Percentiles rank a stretch among this genome's conserved stretches.
Evolutionary conservation across 92 coral and sea anemone genomes (phyloP).

Genomic region (Hydrozoanthus gracilis): DNA sequence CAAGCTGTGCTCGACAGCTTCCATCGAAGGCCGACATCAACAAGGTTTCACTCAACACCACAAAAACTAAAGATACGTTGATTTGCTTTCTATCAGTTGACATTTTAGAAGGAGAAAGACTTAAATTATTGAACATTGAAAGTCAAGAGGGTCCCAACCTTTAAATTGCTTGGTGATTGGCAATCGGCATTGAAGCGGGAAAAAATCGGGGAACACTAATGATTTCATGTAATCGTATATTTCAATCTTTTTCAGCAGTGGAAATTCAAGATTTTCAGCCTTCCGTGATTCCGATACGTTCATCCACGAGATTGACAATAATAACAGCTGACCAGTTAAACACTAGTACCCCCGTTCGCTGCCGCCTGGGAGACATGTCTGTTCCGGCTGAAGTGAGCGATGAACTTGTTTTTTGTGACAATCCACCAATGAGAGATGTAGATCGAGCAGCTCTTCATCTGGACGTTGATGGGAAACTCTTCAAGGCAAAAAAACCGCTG

Average conservation of each 20-base stretch:
- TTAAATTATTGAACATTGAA: no score
- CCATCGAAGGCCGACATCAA: not conserved
- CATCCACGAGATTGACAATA: slow-evolving; percentile 58
- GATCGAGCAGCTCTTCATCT: slow-evolving; percentile 60
- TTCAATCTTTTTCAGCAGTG: slow-evolving; percentile 9
- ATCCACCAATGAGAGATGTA: slow-evolving; percentile 63
- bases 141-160: no score
- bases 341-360: slow-evolving; percentile 56
- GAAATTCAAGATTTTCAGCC: slow-evolving; percentile 62
- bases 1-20: not conserved
- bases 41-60: not conserved
- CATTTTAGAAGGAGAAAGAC: no score
- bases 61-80: not conserved
- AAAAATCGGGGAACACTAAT: no score
- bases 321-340: slow-evolving; percentile 62
- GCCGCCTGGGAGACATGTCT: slow-evolving; percentile 70
- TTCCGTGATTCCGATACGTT: slow-evolving; percentile 60
- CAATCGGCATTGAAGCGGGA: no score
- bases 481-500: slow-evolving; percentile 68
- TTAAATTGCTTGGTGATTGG: no score
- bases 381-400: slow-evolving; percentile 59
- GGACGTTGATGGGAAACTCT: slow-evolving; percentile 66
- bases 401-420: slow-evolving; percentile 63
- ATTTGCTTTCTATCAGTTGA: no score
- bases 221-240: no score